Evolutionary conservation across 2,113 vertebrate species (phyloP).

Genomic region (Plotosus lineatus): DNA sequence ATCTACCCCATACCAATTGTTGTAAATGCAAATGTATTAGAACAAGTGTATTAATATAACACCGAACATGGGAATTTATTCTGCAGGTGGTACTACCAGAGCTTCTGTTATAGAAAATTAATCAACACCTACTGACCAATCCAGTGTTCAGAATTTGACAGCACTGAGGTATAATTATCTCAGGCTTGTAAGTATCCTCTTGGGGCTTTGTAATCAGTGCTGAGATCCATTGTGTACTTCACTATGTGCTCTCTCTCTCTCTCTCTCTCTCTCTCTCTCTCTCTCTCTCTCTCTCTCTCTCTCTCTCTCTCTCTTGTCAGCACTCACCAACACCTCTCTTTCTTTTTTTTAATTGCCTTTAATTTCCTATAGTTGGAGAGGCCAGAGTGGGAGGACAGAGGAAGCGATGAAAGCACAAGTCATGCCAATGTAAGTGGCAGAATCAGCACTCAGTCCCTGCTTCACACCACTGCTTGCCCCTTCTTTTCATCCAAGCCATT

Average conservation of each 20-base stretch:
- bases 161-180: conserved; percentile 11
- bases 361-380: conserved; percentile 69
- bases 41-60: not conserved
- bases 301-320: not conserved
- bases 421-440: conserved; percentile 74
- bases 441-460: conserved; percentile 7
- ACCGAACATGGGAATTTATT: not conserved
- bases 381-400: conserved; percentile 71
- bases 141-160: not conserved
- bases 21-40: not conserved
- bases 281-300: conserved; percentile 7
- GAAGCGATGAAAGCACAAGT: conserved; percentile 68
- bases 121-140: not conserved
- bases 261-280: not conserved
- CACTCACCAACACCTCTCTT: conserved; percentile 48
- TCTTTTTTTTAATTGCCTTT: conserved; percentile 58
- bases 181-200: conserved; percentile 8
- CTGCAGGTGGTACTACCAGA: not conserved
- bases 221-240: not conserved
- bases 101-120: not conserved
- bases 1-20: not conserved
- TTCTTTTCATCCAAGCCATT: not conserved
- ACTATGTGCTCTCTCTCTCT: not conserved
- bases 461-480: not conserved
- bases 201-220: conserved; percentile 39